A percentile compares a stretch with the other conserved stretches of the same genome.
Evolutionary conservation across 2,113 vertebrate genomes (phyloP).

Genomic region (Scolopax mira): DNA sequence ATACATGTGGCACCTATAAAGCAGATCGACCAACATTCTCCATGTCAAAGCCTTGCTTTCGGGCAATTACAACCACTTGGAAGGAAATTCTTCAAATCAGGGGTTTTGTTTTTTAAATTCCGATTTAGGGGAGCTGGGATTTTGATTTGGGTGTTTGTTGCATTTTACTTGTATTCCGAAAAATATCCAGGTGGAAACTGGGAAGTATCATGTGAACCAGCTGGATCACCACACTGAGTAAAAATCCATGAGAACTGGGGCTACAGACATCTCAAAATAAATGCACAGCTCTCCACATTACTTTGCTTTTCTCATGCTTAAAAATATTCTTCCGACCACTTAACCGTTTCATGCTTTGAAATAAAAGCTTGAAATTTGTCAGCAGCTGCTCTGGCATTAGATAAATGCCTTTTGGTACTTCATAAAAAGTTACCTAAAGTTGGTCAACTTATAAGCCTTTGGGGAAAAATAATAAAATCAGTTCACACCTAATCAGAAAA

Average conservation of each 20-base stretch:
- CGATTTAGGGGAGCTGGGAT: neutral
- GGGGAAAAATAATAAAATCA: conserved; percentile 60
- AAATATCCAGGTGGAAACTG: neutral
- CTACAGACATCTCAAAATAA: conserved; percentile 16
- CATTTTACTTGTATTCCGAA: neutral
- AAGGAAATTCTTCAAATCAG: neutral
- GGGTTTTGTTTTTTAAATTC: neutral
- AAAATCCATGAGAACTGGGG: neutral
- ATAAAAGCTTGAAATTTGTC: conserved; percentile 61
- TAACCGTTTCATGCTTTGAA: conserved; percentile 41
- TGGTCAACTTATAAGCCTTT: conserved; percentile 41
- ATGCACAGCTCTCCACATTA: neutral
- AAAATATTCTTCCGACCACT: conserved; percentile 33
- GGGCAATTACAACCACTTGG: neutral
- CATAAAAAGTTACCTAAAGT: conserved; percentile 53
- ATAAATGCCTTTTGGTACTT: conserved; percentile 51
- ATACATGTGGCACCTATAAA: neutral
- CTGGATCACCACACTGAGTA: neutral
- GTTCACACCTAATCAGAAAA: conserved; percentile 59
- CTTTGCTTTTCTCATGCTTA: conserved; percentile 4
- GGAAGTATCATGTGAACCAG: neutral
- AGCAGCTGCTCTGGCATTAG: conserved; percentile 46
- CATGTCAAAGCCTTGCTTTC: neutral
- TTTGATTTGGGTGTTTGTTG: neutral
- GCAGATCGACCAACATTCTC: neutral